Percentiles rank a stretch among this genome's conserved stretches.
Evolutionary conservation across 2,113 vertebrate species (phyloP).

Genomic region (Puma concolor): DNA sequence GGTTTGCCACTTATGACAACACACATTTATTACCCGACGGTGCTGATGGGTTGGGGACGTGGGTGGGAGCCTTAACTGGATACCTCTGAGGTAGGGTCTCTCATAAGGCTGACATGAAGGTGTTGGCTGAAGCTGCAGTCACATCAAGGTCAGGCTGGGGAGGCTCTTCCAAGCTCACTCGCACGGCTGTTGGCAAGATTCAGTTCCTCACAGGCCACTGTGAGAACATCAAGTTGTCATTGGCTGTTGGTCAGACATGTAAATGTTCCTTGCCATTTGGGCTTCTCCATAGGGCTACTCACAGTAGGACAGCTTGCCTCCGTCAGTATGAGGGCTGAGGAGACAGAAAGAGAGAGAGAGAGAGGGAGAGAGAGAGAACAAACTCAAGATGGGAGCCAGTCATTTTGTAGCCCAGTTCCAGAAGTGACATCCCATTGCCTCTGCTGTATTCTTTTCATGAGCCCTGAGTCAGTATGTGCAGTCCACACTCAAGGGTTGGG

Average conservation of each 20-base stretch:
- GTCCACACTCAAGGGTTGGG: accelerated
- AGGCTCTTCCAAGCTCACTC: neutral
- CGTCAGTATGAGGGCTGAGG: neutral
- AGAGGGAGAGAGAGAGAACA: too few relatives aligned
- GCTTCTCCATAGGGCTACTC: neutral
- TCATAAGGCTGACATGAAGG: neutral
- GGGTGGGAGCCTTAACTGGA: neutral
- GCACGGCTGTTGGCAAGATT: neutral
- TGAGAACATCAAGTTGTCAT: neutral
- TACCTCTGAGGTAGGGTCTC: neutral
- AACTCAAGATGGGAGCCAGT: neutral
- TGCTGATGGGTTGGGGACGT: neutral
- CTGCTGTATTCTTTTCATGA: neutral
- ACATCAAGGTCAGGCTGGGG: accelerated
- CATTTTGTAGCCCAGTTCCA: neutral
- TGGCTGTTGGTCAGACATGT: too few relatives aligned
- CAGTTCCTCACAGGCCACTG: neutral
- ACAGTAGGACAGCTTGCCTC: too few relatives aligned
- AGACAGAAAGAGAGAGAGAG: neutral
- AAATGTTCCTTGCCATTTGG: neutral
- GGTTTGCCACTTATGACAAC: neutral
- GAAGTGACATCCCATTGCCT: neutral
- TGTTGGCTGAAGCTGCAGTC: neutral
- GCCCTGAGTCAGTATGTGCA: neutral
- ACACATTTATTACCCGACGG: too few relatives aligned